Evolutionary conservation across 2,888 invertebrate genomes (phyloP), one percentile per base, ranked within the genome.

Genomic region (Meteorus cinctellus): DNA sequence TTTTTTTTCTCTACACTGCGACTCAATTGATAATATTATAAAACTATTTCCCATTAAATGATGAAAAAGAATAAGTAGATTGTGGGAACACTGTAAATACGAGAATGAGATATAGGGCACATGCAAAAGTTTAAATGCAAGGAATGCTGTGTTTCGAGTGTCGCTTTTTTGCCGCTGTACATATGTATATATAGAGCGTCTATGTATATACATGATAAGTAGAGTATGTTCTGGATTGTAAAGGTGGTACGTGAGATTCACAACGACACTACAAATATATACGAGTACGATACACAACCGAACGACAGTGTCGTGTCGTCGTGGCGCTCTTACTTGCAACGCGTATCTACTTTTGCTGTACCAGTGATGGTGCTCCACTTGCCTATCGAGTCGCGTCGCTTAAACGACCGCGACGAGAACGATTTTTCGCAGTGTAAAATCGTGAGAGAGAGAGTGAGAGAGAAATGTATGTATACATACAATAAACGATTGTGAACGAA

Each of bases 401-500:
- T 31, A 62, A 62, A 31, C 60, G 60, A 62, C 60, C 60, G 31
- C 60, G 31, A 62, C 60, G 60, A 62, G 27, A 62, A 31, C 31
- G 60, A 62, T 62, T 62, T 62, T 62, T 31, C 48, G 48, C n/a
- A 48, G 48, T 48, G 48, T 48, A 48, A 48, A 65, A 65, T 34
- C n/a, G 34, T n/a, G 65, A 65, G n/a, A 19, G 6, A 16, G 1
- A 41, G 10, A 41, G 29, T 0, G 27, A 29, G 19, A 68, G 27
- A 48, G 19, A 48, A 68, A 41, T n/a, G 55, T 68, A 27, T 27
- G 45, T 67, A 45, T 3, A 67, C 27, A 29, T 29, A 62, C 31
- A 31, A 62, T 62, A 62, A 14, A 14, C 14, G 36, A 65, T 34
- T 31, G 27, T 19, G 69, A 48, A 27, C 29, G 69, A 51, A 48